A percentile compares a stretch with the other conserved stretches of the same genome.
phyloP scores from a whole-genome alignment of 1,140 invertebrate genomes.

The Drosophila mayri region DNA sequence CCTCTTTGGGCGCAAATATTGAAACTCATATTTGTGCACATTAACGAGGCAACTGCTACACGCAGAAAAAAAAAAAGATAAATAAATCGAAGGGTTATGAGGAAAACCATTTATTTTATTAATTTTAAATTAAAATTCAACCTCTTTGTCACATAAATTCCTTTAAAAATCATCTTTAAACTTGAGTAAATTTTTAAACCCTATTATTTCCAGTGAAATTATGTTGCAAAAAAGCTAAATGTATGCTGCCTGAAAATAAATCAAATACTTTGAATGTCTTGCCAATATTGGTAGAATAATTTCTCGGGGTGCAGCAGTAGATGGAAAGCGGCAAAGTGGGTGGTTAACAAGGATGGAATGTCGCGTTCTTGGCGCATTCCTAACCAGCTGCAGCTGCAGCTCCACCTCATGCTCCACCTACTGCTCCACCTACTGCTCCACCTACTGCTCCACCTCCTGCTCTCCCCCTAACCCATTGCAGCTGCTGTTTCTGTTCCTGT shows the following conservation, averaged over 20 bases:
- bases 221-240: no score
- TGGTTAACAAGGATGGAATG: constrained; percentile 34
- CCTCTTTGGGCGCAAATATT: constrained; percentile 58
- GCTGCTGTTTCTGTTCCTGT: constrained; percentile 55
- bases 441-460: not conserved
- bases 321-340: not conserved
- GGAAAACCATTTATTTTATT: not conserved
- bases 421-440: not conserved
- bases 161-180: no score
- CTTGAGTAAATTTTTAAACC: not conserved
- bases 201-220: no score
- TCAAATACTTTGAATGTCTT: not conserved
- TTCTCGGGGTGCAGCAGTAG: constrained; percentile 5
- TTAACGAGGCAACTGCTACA: constrained; percentile 53
- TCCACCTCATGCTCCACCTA: not conserved
- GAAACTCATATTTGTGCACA: constrained; percentile 77
- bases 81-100: not conserved
- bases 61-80: not conserved
- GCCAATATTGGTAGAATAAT: not conserved
- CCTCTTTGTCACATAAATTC: not conserved
- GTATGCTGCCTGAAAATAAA: not conserved
- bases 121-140: not conserved
- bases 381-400: not conserved
- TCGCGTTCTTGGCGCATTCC: constrained; percentile 33
- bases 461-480: not conserved